These are phyloP conservation scores for Drosophila lacicola DNA, from an alignment of 2,888 invertebrate species.

Conservation along the genomic window DNA sequence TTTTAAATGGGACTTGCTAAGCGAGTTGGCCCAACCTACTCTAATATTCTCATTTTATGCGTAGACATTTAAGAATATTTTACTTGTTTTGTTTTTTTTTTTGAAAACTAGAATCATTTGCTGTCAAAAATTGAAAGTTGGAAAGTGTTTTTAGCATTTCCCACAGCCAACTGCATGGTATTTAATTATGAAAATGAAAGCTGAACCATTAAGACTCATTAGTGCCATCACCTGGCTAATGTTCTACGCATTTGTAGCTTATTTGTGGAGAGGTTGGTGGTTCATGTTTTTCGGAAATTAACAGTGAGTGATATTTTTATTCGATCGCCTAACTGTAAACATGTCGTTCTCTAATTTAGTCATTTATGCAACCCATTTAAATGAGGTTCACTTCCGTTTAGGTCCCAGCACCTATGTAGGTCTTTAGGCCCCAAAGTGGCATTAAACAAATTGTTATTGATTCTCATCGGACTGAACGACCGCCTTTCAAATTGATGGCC, in stretches of 20 bases:
- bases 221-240: constrained; percentile 41
- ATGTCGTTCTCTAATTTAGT: constrained; percentile 54
- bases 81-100: not conserved
- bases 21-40: constrained; percentile 63
- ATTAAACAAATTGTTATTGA: constrained; percentile 74
- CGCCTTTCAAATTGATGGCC: constrained; percentile 69
- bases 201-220: constrained; percentile 44
- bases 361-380: constrained; percentile 50
- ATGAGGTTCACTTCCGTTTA: constrained; percentile 59
- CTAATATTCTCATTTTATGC: constrained; percentile 66
- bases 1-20: constrained; percentile 37
- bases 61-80: constrained; percentile 39
- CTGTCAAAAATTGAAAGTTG: constrained; percentile 66
- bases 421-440: constrained; percentile 23
- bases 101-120: constrained; percentile 36
- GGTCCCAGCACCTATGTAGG: constrained; percentile 24
- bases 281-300: not conserved
- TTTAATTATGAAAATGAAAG: constrained; percentile 70
- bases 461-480: constrained; percentile 68
- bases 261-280: constrained; percentile 17
- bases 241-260: constrained; percentile 32
- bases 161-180: constrained; percentile 29
- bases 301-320: constrained; percentile 18
- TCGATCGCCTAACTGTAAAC: constrained; percentile 47
- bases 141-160: constrained; percentile 69